These are phyloP conservation scores for Nibea albiflora DNA, from an alignment of 2,113 vertebrate genomes.

Conservation along the genomic window DNA sequence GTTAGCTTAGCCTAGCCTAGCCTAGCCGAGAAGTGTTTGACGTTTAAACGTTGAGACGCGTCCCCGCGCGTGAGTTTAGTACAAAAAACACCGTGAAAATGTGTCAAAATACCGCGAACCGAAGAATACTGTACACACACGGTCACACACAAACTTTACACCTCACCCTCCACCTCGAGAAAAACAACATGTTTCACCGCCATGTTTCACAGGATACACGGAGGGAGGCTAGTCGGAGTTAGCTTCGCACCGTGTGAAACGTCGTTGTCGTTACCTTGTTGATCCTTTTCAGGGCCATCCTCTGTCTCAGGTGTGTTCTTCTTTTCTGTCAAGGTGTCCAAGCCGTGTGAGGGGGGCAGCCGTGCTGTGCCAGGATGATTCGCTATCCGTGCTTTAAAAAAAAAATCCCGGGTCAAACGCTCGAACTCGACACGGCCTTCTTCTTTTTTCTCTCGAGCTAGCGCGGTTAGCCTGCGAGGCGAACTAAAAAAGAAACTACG, in stretches of 20 bases:
- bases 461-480: constrained; percentile 56
- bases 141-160: background rate
- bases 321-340: constrained; percentile 20
- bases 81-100: background rate
- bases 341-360: constrained; percentile 15
- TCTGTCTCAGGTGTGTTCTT: constrained; percentile 43
- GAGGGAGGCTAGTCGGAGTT: constrained; percentile 61
- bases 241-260: background rate
- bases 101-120: too few species aligned
- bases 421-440: constrained; percentile 52
- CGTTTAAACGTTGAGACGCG: background rate
- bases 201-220: constrained; percentile 39
- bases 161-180: background rate
- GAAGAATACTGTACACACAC: background rate
- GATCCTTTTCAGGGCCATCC: constrained; percentile 86
- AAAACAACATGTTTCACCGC: constrained; percentile 30
- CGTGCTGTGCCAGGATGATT: constrained; percentile 53
- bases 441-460: constrained; percentile 20
- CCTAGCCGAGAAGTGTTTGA: background rate
- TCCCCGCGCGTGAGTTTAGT: background rate
- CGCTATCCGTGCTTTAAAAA: constrained; percentile 1
- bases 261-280: constrained; percentile 77
- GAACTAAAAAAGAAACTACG: constrained; percentile 63
- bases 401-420: constrained; percentile 22
- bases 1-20: background rate